phyloP scores from a whole-genome alignment of 2,113 vertebrate genomes.

The Macrotis lagotis region DNA sequence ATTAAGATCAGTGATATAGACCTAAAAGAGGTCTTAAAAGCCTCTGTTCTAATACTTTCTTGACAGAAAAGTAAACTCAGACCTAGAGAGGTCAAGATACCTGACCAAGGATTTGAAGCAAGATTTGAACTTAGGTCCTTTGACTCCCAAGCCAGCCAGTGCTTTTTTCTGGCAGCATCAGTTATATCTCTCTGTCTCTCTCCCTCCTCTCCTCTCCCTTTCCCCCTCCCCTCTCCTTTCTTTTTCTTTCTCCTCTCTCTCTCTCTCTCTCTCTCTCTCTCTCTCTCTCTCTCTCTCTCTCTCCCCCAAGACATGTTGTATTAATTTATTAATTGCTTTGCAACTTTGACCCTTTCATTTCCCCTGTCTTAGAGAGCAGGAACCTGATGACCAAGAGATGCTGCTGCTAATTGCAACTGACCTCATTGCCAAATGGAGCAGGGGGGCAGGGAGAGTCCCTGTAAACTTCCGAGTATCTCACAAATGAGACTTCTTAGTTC shows the following conservation, averaged over 20 bases:
- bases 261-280: background rate
- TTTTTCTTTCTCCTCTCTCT: too few species aligned
- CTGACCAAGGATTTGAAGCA: background rate
- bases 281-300: background rate
- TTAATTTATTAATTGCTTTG: background rate
- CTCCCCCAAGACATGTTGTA: too few species aligned
- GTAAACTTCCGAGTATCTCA: background rate
- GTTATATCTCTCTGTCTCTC: too few species aligned
- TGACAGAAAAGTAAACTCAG: background rate
- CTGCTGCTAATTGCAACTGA: background rate
- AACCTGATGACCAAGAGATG: background rate
- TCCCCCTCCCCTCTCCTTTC: too few species aligned
- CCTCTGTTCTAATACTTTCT: background rate
- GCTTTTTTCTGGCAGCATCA: background rate
- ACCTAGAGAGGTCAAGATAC: too few species aligned
- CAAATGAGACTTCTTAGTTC: background rate
- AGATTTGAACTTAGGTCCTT: background rate
- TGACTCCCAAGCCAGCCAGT: too few species aligned
- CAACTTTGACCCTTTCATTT: background rate
- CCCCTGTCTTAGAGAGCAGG: background rate
- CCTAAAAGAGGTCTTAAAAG: background rate
- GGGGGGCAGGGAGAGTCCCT: background rate
- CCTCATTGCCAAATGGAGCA: background rate
- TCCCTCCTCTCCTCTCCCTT: background rate
- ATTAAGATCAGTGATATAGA: background rate